phyloP scores from a whole-genome alignment of 2,888 invertebrate species.

The Phortica okadai region DNA sequence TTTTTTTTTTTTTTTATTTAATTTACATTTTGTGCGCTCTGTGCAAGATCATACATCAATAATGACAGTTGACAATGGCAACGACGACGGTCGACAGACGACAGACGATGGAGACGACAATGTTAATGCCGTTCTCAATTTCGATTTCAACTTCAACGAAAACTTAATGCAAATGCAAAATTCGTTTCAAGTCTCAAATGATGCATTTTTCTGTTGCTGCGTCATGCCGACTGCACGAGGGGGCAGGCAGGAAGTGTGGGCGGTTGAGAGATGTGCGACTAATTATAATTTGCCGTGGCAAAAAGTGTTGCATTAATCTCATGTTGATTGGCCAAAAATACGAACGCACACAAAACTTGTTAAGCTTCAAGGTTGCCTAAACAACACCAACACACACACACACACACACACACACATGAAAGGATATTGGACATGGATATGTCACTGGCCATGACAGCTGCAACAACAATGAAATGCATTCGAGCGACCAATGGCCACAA shows the following conservation, averaged over 20 bases:
- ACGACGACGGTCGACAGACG: background rate
- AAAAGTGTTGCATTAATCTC: too few relatives aligned
- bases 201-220: background rate
- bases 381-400: too few relatives aligned
- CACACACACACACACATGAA: too few relatives aligned
- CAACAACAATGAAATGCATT: background rate
- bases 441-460: background rate
- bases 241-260: too few relatives aligned
- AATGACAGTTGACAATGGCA: conserved; percentile 64
- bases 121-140: background rate
- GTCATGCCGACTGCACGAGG: background rate
- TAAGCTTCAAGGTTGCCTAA: too few relatives aligned
- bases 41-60: conserved; percentile 69
- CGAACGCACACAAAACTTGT: too few relatives aligned
- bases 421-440: background rate
- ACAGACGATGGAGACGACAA: background rate
- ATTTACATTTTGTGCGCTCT: conserved; percentile 46
- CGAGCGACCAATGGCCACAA: background rate
- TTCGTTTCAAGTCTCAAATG: background rate
- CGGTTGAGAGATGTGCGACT: too few relatives aligned
- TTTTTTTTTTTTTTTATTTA: conserved; percentile 53
- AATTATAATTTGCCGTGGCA: too few relatives aligned
- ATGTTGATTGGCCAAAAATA: too few relatives aligned
- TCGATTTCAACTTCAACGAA: conserved; percentile 54
- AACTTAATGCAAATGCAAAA: conserved; percentile 22